Conservation (phyloP, 2,888 invertebrate genomes). For the Diploptera punctata region DNA sequence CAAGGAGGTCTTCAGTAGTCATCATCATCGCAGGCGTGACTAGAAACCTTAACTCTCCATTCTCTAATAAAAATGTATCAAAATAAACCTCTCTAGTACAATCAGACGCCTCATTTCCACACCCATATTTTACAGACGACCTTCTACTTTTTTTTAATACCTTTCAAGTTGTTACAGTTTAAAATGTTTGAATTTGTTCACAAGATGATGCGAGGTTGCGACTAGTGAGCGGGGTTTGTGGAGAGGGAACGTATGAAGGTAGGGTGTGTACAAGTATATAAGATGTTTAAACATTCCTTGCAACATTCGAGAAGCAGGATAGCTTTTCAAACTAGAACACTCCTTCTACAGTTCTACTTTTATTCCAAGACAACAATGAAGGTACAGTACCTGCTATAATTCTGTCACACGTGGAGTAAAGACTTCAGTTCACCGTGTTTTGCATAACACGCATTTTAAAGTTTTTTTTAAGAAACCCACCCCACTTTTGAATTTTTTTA, state of each 20-base stretch:
- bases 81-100: background rate
- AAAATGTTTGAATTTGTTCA: conserved; percentile 17
- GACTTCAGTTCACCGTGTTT: too few species aligned
- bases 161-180: conserved; percentile 30
- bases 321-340: conserved; percentile 13
- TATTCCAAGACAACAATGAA: conserved; percentile 17
- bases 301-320: conserved; percentile 17
- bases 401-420: too few species aligned
- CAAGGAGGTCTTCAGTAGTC: background rate
- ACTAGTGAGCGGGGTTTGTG: background rate
- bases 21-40: background rate
- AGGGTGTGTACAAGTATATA: conserved; percentile 24
- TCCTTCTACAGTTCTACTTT: background rate
- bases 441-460: too few species aligned
- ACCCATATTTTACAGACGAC: conserved; percentile 7
- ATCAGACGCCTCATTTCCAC: conserved; percentile 20
- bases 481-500: too few species aligned
- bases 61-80: background rate
- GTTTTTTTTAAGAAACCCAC: too few species aligned
- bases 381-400: too few species aligned
- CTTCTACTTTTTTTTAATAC: background rate
- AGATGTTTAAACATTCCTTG: conserved; percentile 18
- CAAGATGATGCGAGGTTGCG: conserved; percentile 16
- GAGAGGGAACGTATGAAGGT: conserved; percentile 18
- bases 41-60: conserved; percentile 3